phyloP scores from a whole-genome alignment of 2,797 vertebrate genomes.

The Lutra lutra region DNA sequence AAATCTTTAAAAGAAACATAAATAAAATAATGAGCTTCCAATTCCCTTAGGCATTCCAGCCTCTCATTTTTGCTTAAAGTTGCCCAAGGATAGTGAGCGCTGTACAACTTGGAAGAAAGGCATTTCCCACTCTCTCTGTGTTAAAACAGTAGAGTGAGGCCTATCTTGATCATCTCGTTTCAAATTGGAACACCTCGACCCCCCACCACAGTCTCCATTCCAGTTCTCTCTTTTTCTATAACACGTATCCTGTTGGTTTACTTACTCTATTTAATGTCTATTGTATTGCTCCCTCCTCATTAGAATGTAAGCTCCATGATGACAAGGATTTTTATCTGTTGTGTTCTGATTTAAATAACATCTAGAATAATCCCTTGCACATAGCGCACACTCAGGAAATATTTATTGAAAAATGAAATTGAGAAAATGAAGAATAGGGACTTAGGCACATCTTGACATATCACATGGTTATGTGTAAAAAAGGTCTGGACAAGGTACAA shows the following conservation, averaged over 20 bases:
- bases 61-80: constrained; percentile 25
- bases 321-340: constrained; percentile 26
- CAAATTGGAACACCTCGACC: not conserved
- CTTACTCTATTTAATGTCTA: not conserved
- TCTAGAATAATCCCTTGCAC: not conserved
- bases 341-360: constrained; percentile 18
- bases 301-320: not conserved
- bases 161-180: not conserved
- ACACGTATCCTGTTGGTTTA: not conserved
- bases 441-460: not conserved
- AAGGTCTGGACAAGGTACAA: not conserved
- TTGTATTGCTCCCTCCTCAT: not conserved
- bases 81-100: not conserved
- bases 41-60: constrained; percentile 16
- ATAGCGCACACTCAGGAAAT: constrained; percentile 16
- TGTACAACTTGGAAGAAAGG: not conserved
- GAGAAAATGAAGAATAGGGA: constrained; percentile 18
- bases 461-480: not conserved
- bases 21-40: not conserved
- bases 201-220: not conserved
- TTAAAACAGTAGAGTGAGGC: not conserved
- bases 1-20: no score
- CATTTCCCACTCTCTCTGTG: not conserved
- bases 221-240: not conserved
- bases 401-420: constrained; percentile 45